A percentile compares a stretch with the other conserved stretches of the same genome.
phyloP scores from a whole-genome alignment of 1,140 invertebrate genomes.

The Diprion similis region DNA sequence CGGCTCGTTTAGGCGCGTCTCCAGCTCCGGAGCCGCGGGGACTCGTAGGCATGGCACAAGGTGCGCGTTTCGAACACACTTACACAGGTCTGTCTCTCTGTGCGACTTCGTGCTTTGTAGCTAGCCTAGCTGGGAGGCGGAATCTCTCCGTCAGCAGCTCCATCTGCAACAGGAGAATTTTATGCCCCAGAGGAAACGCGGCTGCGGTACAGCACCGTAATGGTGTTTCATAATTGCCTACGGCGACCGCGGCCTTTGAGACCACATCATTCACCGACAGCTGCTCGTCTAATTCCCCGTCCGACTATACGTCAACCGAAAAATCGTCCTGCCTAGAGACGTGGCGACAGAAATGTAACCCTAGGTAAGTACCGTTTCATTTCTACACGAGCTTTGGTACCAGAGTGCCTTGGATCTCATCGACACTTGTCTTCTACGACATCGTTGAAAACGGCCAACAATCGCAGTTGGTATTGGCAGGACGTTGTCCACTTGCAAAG shows the following conservation, averaged over 20 bases:
- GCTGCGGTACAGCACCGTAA: not conserved
- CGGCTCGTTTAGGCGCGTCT: not conserved
- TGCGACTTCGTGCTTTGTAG: not conserved
- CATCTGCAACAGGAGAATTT: not conserved
- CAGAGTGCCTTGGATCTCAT: too few species aligned
- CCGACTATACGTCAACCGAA: too few species aligned
- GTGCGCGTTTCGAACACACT: not conserved
- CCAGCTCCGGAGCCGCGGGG: not conserved
- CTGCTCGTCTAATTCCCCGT: not conserved
- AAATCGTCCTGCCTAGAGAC: too few species aligned
- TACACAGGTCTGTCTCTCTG: not conserved
- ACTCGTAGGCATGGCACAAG: not conserved
- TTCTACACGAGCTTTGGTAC: too few species aligned
- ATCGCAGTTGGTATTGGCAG: too few species aligned
- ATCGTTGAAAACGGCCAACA: too few species aligned
- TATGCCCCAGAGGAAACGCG: not conserved
- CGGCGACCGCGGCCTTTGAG: not conserved
- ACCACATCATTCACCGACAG: not conserved
- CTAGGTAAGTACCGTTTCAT: too few species aligned
- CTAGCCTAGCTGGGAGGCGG: too few species aligned
- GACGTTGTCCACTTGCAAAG: too few species aligned
- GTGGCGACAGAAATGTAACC: too few species aligned
- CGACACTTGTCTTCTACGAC: too few species aligned
- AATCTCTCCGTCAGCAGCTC: too few species aligned
- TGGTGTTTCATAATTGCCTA: conserved; percentile 5